Base-by-base conservation (phyloP, 2,888 invertebrate genomes). In the Aricia artaxerxes region DNA sequence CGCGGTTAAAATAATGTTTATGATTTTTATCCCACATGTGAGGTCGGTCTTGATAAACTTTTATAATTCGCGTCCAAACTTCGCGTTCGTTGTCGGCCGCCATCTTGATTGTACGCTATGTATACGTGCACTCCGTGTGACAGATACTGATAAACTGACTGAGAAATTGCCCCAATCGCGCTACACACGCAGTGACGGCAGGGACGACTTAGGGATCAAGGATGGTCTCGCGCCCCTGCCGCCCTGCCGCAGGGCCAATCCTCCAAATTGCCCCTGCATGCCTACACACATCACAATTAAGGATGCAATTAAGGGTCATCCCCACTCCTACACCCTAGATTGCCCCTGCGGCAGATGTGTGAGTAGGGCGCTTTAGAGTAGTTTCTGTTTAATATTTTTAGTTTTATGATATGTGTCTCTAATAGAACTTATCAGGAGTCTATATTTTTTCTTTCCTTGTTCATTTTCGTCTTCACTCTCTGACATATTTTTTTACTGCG, bases 1-100 rank as follows among this genome's bases (percentile, higher is more conserved):
- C 81, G 73, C 81, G 80, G 77, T 78, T 79, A 78, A 79, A 81
- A 31, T 81, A 79, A 13, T 81, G 77, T 57, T 81, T 81, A 49
- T 24, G 24, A 24, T 24, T 24, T 24, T 24, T 24, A 24, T 24
- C 24, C 24, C 79, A 81, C 79, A 79, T 78, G 79, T 80, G 75
- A 24, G 73, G 44, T 53, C 79, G 77, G n/a, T 80, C 77, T 77
- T 35, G 79, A 73, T 64, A 73, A 31, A 80, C 40, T 64, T 80
- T 78, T 69, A 78, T 80, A 61, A 49, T 16, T 80, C 78, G 73
- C 24, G 78, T 80, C 78, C 80, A 80, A 64, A 78, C 80, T 76
- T 80, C 78, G 78, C 78, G 80, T 60, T 78, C 78, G 57, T 16
- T 57, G 16, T 57, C 57, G 57, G 77, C 60, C 73, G 44, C 73